Evolutionary conservation across 2,797 vertebrate genomes (phyloP), one percentile per base, ranked within the genome.

Genomic region (Typhlichthys subterraneus): DNA sequence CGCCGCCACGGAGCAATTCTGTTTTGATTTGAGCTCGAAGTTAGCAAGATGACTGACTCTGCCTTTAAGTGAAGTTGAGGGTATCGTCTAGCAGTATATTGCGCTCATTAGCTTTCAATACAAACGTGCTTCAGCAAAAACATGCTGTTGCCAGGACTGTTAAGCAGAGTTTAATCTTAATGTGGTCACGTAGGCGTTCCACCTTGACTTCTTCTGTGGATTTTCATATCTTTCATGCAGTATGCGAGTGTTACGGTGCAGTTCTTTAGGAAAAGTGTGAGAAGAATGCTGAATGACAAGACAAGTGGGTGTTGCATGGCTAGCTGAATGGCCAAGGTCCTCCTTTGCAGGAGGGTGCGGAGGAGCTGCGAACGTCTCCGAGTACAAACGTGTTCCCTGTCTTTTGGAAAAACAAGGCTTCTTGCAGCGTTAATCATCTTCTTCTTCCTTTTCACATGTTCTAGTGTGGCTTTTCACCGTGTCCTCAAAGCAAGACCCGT

Each of bases 131-230:
- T 12, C 5, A 23, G 50, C 57, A 50, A 71, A 75, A 80, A 70
- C 19, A 53, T 33, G 49, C 42, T 3, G 66, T 75, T 81, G 75
- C 76, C 47, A 70, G 1, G 48, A 72, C 71, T 47, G 68, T 80
- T 74, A 12, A 42, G 45, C 63, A 12, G 11, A 5, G 19, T 55
- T 59, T 77, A 33, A 38, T 60, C 55, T 59, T 12, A 19, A 67
- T 50, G 57, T 23, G 66, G 58, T 73, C 61, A 73, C 69, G 76
- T 81, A 65, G 71, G 65, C 68, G 76, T 71, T 72, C 63, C 70
- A 83, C 83, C 73, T 80, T 86, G 81, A 82, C 72, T 78, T 57
- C 0, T 1, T n/a, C 53, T 64, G 74, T 64, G 64, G 73, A 72
- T 61, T 53, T 65, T 73, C 78, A 73, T 7, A 13, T 23, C 19